Base-by-base conservation (phyloP, 2,888 invertebrate species). In the Nymphalis c-album region DNA sequence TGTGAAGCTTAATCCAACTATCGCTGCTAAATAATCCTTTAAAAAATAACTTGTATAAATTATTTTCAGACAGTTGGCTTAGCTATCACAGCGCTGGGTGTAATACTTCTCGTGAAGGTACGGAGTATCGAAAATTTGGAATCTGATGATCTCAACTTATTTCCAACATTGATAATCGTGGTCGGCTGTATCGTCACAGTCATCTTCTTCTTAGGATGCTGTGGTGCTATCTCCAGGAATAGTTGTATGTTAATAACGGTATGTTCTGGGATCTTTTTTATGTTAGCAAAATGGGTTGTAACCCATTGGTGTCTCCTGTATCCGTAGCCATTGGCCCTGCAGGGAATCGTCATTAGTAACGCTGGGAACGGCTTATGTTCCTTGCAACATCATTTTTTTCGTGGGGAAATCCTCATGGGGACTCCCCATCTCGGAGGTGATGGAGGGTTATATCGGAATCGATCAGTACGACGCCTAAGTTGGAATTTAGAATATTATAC, bases 201-300 rank as follows among this genome's bases (percentile, higher is more conserved):
- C 31, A 67, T 67, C 13, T 67, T 62, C 62, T 67, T 62, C 58
- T 58, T 62, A n/a, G 67, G 67, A 10, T 67, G 62, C 58, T 67
- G 67, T 22, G 67, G 67, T 6, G 67, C 67, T 0, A 58, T 67
- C 20, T 50, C 18, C n/a, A 60, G 26, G 46, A 67, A 67, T 31
- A 50, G 7, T n/a, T 67, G 67, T 10, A 22, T 67, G 22, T 58
- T 67, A 8, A 58, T 35, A 18, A 22, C 50, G 50, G 67, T 67
- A 58, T 20, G 20, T 22, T 13, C 2, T 26, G 26, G 26, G 8
- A 2, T 48, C n/a, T 18, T 17, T 18, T n/a, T 18, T 48, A n/a
- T 48, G 7, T 48, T 17, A 47, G 17, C 7, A 16, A n/a, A n/a
- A 47, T 17, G 4, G n/a, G 16, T n/a, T 17, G 6, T 17, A 18